These are phyloP conservation scores for Eolophus roseicapilla DNA, from an alignment of 2,113 vertebrate species.

Conservation along the genomic window DNA sequence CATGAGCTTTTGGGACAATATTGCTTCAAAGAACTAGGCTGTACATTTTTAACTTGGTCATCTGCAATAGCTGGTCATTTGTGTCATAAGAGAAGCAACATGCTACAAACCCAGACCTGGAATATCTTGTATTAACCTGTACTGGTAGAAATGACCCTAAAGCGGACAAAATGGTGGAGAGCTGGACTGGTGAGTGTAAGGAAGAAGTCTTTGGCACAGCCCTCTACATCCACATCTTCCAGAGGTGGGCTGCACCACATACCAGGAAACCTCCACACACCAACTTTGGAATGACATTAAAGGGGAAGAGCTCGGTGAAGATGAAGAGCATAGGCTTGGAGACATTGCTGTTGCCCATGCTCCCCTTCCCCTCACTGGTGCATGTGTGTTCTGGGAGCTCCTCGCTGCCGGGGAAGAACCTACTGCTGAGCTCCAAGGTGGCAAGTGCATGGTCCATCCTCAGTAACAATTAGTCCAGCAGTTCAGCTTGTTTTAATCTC, in stretches of 20 bases:
- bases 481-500: neutral
- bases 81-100: neutral
- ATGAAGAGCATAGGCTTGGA: neutral
- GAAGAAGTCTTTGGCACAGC: neutral
- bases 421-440: neutral
- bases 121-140: neutral
- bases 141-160: neutral
- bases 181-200: neutral
- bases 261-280: neutral
- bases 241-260: neutral
- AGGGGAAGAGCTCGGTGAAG: neutral
- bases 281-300: accelerated
- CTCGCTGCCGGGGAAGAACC: accelerated
- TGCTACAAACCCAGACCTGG: neutral
- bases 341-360: accelerated
- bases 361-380: neutral
- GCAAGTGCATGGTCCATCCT: neutral
- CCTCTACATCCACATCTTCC: neutral
- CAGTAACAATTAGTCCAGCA: neutral
- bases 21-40: neutral
- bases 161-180: neutral
- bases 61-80: neutral
- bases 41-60: neutral
- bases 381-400: accelerated
- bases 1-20: neutral